phyloP scores from a whole-genome alignment of 2,888 invertebrate species.

The Mycalesis mineus region DNA sequence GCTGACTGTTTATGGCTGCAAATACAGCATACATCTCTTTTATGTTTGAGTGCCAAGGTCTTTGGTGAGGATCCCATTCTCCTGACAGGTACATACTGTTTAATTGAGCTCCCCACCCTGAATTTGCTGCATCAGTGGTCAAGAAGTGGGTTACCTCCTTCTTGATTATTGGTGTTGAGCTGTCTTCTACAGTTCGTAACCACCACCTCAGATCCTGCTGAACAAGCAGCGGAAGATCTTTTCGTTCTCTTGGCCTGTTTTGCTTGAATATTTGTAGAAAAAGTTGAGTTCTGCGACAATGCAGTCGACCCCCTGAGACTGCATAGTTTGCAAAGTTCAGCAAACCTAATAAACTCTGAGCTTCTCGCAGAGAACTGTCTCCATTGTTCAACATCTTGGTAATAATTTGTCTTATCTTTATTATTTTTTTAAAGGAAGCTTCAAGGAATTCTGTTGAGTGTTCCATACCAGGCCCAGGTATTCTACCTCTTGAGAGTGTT shows the following conservation, averaged over 20 bases:
- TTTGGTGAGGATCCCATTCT: slow-evolving; percentile 22
- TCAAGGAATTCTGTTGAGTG: background rate
- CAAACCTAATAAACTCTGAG: background rate
- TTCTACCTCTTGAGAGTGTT: background rate
- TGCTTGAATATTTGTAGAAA: background rate
- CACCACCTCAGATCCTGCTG: background rate
- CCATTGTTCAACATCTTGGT: background rate
- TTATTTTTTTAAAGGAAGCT: background rate
- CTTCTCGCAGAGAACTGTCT: background rate
- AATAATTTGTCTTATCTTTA: background rate
- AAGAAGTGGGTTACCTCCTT: background rate
- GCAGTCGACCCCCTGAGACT: background rate
- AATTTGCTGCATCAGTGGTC: too few relatives aligned
- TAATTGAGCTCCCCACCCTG: too few relatives aligned
- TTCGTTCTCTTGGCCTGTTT: background rate
- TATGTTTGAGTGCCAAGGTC: slow-evolving; percentile 30
- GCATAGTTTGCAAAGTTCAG: background rate
- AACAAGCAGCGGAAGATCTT: background rate
- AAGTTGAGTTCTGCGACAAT: background rate
- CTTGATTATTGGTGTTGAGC: background rate
- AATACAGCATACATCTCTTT: slow-evolving; percentile 33
- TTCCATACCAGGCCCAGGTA: background rate
- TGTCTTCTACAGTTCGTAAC: background rate
- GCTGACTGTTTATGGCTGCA: slow-evolving; percentile 16
- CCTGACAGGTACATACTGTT: slow-evolving; percentile 22